A percentile compares a stretch with the other conserved stretches of the same genome.
Conservation (phyloP, 2,888 invertebrate genomes). For the Myopa testacea region DNA sequence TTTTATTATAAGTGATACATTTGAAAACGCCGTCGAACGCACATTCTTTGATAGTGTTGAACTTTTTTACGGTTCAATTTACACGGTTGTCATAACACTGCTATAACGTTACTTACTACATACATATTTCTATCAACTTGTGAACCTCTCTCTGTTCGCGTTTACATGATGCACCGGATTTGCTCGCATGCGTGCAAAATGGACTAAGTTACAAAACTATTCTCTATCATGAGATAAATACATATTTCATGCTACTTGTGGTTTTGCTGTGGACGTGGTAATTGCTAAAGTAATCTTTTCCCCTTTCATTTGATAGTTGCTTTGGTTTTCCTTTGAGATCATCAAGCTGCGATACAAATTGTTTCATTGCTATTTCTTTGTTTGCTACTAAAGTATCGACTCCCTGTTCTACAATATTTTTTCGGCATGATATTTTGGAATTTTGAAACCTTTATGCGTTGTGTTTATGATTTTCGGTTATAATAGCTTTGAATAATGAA, state of each 20-base stretch:
- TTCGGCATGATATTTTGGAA: no score
- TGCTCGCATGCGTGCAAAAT: no score
- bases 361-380: no score
- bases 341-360: no score
- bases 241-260: background rate
- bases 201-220: background rate
- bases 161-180: background rate
- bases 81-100: background rate
- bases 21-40: background rate
- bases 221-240: background rate
- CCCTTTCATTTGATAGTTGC: background rate
- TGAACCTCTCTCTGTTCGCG: background rate
- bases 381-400: no score
- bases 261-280: background rate
- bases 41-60: background rate
- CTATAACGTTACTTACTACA: background rate
- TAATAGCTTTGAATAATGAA: no score
- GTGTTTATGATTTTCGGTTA: no score
- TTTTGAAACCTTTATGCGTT: no score
- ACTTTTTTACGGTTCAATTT: background rate
- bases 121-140: background rate
- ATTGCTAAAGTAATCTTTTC: conserved; percentile 3
- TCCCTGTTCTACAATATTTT: no score
- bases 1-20: background rate
- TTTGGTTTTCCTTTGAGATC: no score